Percentiles rank a stretch among this genome's conserved stretches.
These are phyloP conservation scores for Zaprionus lineosus DNA, from an alignment of 2,888 invertebrate genomes.

Conservation along the genomic window DNA sequence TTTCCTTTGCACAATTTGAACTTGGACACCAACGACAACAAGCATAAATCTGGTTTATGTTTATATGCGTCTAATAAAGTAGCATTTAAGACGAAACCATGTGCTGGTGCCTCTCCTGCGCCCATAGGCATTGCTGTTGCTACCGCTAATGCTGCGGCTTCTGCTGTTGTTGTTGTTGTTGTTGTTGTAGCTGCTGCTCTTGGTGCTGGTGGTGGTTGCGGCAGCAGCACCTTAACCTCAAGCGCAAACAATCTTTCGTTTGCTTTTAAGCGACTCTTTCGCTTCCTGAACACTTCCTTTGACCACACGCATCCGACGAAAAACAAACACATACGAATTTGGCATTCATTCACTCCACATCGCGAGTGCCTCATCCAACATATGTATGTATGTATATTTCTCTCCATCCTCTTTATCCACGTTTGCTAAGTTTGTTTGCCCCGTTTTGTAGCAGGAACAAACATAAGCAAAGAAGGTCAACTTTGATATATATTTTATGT, in stretches of 20 bases:
- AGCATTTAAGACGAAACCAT: slow-evolving; percentile 37
- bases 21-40: slow-evolving; percentile 64
- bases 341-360: slow-evolving; percentile 2
- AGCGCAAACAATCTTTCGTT: slow-evolving; percentile 24
- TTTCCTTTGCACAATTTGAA: slow-evolving; percentile 73
- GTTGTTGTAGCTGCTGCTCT: slow-evolving; percentile 5
- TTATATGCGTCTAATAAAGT: slow-evolving; percentile 61
- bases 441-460: slow-evolving; percentile 68
- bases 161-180: too few relatives aligned
- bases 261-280: slow-evolving; percentile 46
- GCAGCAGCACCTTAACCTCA: slow-evolving; percentile 39
- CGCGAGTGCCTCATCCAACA: not conserved
- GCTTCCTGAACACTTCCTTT: slow-evolving; percentile 55
- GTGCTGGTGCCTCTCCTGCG: slow-evolving; percentile 8
- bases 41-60: slow-evolving; percentile 69
- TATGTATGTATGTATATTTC: too few relatives aligned
- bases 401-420: slow-evolving; percentile 6
- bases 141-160: too few relatives aligned
- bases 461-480: slow-evolving; percentile 54
- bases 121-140: slow-evolving; percentile 3
- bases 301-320: too few relatives aligned
- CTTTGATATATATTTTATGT: slow-evolving; percentile 23
- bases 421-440: slow-evolving; percentile 53
- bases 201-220: slow-evolving; percentile 23
- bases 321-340: slow-evolving; percentile 7